Conservation (phyloP, 2,113 vertebrate species). For the Pygoscelis antarcticus region DNA sequence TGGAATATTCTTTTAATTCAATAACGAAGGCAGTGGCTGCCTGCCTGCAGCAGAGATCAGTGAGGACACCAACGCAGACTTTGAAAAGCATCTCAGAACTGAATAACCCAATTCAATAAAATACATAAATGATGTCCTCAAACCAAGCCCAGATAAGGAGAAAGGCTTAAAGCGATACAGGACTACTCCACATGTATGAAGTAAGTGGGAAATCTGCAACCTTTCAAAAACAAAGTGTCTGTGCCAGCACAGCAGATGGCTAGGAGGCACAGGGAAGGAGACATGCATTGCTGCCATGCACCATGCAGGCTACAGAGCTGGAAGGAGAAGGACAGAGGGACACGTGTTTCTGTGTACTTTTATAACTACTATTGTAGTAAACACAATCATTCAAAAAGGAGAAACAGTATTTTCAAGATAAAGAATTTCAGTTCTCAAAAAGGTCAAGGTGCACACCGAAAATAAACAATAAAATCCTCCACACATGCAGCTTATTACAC, state of each 20-base stretch:
- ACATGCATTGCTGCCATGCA: neutral
- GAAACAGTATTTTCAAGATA: neutral
- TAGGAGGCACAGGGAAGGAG: neutral
- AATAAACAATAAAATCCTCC: neutral
- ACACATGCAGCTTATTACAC: neutral
- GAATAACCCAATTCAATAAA: neutral
- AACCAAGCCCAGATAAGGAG: neutral
- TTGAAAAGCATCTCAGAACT: neutral
- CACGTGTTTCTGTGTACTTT: neutral
- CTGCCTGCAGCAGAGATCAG: neutral
- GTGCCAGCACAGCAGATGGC: constrained; percentile 36
- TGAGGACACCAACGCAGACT: neutral
- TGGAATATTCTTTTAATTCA: neutral
- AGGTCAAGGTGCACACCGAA: neutral
- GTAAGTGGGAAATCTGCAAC: neutral
- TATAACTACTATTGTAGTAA: neutral
- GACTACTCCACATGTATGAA: neutral
- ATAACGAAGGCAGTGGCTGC: rapidly evolving
- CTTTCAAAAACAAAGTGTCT: neutral
- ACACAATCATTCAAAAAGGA: neutral
- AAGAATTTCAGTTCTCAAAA: constrained; percentile 6
- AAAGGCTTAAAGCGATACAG: neutral
- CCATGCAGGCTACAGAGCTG: neutral
- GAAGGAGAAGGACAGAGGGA: neutral
- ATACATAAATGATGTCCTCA: neutral